Evolutionary conservation across 2,888 invertebrate species (phyloP).

Genomic region (Apoda limacodes): DNA sequence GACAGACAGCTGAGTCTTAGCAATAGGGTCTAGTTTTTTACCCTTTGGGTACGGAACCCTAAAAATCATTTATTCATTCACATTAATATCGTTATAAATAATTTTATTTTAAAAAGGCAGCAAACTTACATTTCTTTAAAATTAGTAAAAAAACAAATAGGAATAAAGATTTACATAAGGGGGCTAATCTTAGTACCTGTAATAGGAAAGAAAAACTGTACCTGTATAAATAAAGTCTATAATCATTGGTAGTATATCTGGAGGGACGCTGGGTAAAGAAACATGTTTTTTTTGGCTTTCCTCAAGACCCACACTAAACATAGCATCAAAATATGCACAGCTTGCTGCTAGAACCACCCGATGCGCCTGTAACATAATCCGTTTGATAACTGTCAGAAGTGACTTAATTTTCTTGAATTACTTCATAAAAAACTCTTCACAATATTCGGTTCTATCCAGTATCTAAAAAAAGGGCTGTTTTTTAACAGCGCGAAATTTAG

Average conservation of each 20-base stretch:
- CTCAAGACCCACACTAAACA: conserved; percentile 88
- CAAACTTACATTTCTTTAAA: neutral
- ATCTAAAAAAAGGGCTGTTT: neutral
- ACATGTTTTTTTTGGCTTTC: conserved; percentile 86
- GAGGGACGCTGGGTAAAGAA: conserved; percentile 82
- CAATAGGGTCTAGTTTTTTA: too few relatives aligned
- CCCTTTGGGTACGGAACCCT: too few relatives aligned
- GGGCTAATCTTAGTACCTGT: conserved; percentile 1
- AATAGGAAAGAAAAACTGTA: conserved; percentile 28
- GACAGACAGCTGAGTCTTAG: too few relatives aligned
- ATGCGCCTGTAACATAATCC: conserved; percentile 77
- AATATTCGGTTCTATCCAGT: too few relatives aligned
- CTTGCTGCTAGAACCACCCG: conserved; percentile 88
- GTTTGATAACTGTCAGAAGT: too few relatives aligned
- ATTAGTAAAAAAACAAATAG: neutral
- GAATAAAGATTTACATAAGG: conserved; percentile 1
- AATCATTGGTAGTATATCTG: conserved; percentile 79
- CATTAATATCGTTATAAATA: too few relatives aligned
- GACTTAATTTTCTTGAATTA: neutral
- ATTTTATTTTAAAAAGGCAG: neutral
- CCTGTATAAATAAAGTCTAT: conserved; percentile 92
- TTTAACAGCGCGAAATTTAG: too few relatives aligned
- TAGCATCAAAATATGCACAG: conserved; percentile 93
- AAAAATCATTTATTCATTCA: too few relatives aligned
- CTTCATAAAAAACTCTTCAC: neutral